phyloP scores from a whole-genome alignment of 2,888 invertebrate species.

The Nomada hirtipes region DNA sequence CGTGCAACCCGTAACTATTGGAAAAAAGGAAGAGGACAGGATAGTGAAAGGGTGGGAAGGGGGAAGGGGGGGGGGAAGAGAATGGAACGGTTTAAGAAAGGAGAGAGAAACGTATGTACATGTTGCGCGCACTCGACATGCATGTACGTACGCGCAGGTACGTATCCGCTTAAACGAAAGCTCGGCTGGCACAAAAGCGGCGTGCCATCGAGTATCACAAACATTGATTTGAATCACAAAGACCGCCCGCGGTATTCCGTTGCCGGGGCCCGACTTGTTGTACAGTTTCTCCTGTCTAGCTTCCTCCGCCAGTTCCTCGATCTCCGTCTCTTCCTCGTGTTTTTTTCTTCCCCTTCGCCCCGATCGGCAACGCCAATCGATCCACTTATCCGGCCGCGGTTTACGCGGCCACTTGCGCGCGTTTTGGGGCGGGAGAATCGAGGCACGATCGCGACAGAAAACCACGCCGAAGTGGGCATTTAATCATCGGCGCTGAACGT shows the following conservation, averaged over 20 bases:
- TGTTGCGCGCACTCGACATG: slow-evolving; percentile 41
- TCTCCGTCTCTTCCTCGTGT: slow-evolving; percentile 38
- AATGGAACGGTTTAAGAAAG: slow-evolving; percentile 2
- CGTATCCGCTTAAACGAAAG: slow-evolving; percentile 69
- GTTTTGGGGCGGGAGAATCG: slow-evolving; percentile 45
- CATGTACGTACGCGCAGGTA: slow-evolving; percentile 47
- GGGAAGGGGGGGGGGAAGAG: no score
- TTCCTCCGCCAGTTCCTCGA: slow-evolving; percentile 35
- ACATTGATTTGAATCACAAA: slow-evolving; percentile 84
- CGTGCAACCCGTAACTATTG: slow-evolving; percentile 31
- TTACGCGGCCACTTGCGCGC: slow-evolving; percentile 82
- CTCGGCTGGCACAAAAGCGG: slow-evolving; percentile 72
- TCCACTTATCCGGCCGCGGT: slow-evolving; percentile 78
- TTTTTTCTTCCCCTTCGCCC: slow-evolving; percentile 22
- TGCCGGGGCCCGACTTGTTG: slow-evolving; percentile 80
- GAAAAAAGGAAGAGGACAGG: slow-evolving; percentile 6
- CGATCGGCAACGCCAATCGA: slow-evolving; percentile 76
- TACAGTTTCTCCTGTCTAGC: slow-evolving; percentile 69
- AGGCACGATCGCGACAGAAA: neutral
- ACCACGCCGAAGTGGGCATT: slow-evolving; percentile 2
- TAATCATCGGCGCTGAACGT: slow-evolving; percentile 28
- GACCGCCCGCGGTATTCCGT: slow-evolving; percentile 80
- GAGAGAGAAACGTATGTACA: slow-evolving; percentile 25
- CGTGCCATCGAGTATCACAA: slow-evolving; percentile 81
- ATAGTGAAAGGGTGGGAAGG: neutral